Conservation (phyloP, 2,797 vertebrate species). For the Gymnopithys bicolor region DNA sequence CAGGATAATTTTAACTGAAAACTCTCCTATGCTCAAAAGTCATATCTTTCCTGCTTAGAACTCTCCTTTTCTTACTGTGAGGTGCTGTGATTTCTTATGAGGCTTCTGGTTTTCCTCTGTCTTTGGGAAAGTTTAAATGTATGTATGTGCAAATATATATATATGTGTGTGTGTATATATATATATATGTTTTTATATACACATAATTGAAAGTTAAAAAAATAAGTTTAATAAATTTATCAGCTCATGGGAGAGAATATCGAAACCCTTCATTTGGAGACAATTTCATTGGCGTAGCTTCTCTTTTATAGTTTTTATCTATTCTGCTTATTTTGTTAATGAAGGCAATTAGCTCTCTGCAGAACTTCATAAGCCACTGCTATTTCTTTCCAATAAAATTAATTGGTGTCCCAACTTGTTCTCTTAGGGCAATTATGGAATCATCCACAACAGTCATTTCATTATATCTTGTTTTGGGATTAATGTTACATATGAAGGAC, state of each 20-base stretch:
- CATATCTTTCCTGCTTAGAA: neutral
- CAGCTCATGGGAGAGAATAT: neutral
- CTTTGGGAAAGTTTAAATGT: neutral
- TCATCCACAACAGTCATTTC: neutral
- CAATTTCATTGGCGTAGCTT: neutral
- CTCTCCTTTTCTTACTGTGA: neutral
- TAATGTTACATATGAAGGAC: neutral
- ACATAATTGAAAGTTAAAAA: neutral
- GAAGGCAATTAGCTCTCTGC: neutral
- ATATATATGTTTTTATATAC: neutral
- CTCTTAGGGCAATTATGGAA: neutral
- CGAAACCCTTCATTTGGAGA: neutral
- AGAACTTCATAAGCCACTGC: neutral
- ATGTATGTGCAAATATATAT: neutral
- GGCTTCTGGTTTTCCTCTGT: neutral
- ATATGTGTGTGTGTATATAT: neutral
- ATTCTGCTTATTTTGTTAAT: neutral
- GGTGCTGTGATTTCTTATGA: neutral
- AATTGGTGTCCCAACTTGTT: neutral
- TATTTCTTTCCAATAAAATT: neutral
- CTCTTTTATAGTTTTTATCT: neutral
- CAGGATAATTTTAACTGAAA: neutral
- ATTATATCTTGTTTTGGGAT: neutral
- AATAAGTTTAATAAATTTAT: neutral
- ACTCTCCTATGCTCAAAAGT: neutral